Base-by-base conservation (phyloP, 2,797 vertebrate genomes). In the Pteropus rufus region DNA sequence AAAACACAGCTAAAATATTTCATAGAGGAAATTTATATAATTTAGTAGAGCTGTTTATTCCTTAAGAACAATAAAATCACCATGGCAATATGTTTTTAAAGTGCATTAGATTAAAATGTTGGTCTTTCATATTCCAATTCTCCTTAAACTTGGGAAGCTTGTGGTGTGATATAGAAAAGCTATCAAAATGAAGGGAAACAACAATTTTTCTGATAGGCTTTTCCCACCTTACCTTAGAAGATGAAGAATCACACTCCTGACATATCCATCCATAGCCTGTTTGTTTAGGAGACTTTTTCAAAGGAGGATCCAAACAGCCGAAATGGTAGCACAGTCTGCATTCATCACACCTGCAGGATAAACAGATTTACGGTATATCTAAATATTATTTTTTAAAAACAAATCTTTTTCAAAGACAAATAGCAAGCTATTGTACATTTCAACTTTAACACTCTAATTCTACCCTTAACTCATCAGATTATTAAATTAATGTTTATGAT, bases 181-280 rank as follows among this genome's bases (percentile, higher is more conserved):
- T 73, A 41, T 64, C 54, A 87, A 87, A 84, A 75, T 39, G 39
- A 95, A 82, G 24, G 31, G 24, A 93, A 94, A 46, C 3, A 60
- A 58, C 11, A 3, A 11, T 46, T 89, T 86, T 80, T 56, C 52
- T 83, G 44, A 89, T 0, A 34, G 34, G 12, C 7, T 26, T 75
- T 81, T 39, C 18, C 18, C 95, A 88, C 96, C 99, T 99, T 98
- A 99, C 99, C 99, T 99, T 99, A 93, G 99, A 99, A 96, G 99
- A 99, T 10, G 99, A 99, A 76, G 99, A 99, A 98, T 99, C 99
- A 98, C 99, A 99, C 96, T 99, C 99, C 98, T 99, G 99, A 98
- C 99, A 99, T 98, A 99, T 99, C 99, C 99, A 99, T 89, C 99
- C 99, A 88, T 99, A 99, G 90, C 99, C 99, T 14, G 99, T 99